phyloP scores from a whole-genome alignment of 1,140 invertebrate species.

The Scaptodrosophila lebanonensis region DNA sequence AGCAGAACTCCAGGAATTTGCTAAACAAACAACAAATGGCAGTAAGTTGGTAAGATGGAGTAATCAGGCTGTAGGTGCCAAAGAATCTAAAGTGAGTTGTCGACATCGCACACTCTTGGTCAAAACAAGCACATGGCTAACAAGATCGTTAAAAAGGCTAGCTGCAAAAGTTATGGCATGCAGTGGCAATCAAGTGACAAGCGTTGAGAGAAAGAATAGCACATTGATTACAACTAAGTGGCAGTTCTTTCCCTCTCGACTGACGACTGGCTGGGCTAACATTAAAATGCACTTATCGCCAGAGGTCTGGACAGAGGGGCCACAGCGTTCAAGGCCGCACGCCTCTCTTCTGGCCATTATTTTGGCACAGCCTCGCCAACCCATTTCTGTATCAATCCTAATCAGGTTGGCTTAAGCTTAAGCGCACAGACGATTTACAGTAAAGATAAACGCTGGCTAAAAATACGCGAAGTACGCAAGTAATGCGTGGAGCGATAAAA shows the following conservation, averaged over 20 bases:
- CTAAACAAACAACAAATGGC: neutral
- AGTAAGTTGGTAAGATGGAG: constrained; percentile 10
- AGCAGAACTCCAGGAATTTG: too few species aligned
- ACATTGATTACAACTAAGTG: constrained; percentile 52
- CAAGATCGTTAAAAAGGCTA: constrained; percentile 52
- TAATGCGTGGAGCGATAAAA: constrained; percentile 12
- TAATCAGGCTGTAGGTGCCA: constrained; percentile 8
- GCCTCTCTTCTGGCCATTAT: neutral
- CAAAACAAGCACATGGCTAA: constrained; percentile 26
- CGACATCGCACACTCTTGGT: constrained; percentile 4
- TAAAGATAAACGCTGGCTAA: neutral
- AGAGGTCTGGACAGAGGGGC: neutral
- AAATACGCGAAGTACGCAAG: neutral
- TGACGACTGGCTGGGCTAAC: constrained; percentile 27
- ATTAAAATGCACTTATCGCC: constrained; percentile 72
- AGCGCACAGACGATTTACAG: too few species aligned
- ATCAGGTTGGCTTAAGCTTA: constrained; percentile 18
- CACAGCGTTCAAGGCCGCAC: constrained; percentile 12
- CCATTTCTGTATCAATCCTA: constrained; percentile 44
- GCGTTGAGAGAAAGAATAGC: constrained; percentile 20
- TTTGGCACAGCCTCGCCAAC: constrained; percentile 24
- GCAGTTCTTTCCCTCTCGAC: too few species aligned
- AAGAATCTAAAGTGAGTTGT: constrained; percentile 30
- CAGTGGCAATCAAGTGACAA: neutral
- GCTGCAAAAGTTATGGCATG: constrained; percentile 27